Evolutionary conservation across 2,888 invertebrate species (phyloP).

Genomic region (Xylophagus ater): DNA sequence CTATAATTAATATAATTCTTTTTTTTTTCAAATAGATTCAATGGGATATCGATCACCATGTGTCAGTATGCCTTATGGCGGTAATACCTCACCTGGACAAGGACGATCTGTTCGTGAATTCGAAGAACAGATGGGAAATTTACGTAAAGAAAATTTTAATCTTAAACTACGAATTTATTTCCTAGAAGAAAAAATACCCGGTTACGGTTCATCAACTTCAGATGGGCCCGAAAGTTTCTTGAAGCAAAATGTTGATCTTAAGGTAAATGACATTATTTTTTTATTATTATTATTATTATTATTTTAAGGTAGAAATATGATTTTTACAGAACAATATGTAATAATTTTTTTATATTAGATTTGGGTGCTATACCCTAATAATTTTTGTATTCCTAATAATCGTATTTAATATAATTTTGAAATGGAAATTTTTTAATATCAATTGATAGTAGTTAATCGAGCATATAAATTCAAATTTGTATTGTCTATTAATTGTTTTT

Average conservation of each 20-base stretch:
- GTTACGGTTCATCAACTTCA: conserved; percentile 37
- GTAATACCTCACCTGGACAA: conserved; percentile 39
- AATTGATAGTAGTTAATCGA: neutral
- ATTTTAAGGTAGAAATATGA: neutral
- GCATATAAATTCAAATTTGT: neutral
- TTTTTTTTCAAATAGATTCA: conserved; percentile 22
- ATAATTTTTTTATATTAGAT: no score
- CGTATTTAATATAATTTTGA: conserved; percentile 2
- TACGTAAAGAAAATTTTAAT: conserved; percentile 88
- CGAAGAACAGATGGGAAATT: conserved; percentile 69
- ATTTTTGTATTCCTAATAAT: conserved; percentile 4
- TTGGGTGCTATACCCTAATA: conserved; percentile 9
- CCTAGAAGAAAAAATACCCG: conserved; percentile 60
- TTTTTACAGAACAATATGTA: neutral
- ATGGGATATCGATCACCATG: conserved; percentile 29
- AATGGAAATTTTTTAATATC: neutral
- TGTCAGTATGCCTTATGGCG: conserved; percentile 24
- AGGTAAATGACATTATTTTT: conserved; percentile 36
- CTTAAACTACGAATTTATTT: conserved; percentile 84
- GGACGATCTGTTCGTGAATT: conserved; percentile 79
- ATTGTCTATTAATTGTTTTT: neutral
- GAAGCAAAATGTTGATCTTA: conserved; percentile 55
- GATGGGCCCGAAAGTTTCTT: conserved; percentile 32
- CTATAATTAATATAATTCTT: neutral
- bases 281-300: neutral